Evolutionary conservation across 2,113 vertebrate species (phyloP), one percentile per base, ranked within the genome.

Genomic region (Otolemur garnettii): DNA sequence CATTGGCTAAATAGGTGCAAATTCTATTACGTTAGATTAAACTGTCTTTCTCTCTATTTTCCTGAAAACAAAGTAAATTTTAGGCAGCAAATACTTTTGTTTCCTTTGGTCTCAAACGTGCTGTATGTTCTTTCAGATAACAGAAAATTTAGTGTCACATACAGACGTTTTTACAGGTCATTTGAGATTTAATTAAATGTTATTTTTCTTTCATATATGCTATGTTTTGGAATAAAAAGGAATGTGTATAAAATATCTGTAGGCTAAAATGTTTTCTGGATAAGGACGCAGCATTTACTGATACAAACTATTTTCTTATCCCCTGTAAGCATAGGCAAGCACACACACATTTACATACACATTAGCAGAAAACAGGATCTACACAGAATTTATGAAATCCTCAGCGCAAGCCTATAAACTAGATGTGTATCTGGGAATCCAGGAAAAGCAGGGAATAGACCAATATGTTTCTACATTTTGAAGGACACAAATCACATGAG

Each of bases 391-490:
- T 33, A 30, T 0, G 74, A 55, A 24, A 28, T 26, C 0, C 3
- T 13, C 18, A 0, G 0, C 1, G 4, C 1, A 18, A 26, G 26
- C 68, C 18, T 55, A 42, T 19, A 68, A 26, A 18, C 18, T 18
- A 17, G 4, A 21, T 7, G 7, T 14, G 33, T 22, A 3, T 50
- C n/a, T 69, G 50, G 30, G 18, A 50, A 50, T 50, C 45, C 45
- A 50, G 45, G 8, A 9, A 10, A 50, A 50, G 45, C 45, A 50
- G 10, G 45, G 45, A 55, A 50, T 5, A 26, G n/a, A 30, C 28
- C 4, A 50, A 18, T 7, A 17, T 18, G 15, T 21, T 57, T 72
- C 10, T 28, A 28, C 45, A 68, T n/a, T 28, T 30, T 35, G 45
- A 64, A 64, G 59, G 53, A 38, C 26, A n/a, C n/a, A 42, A 4